Conservation (phyloP, 1,140 invertebrate genomes). For the Drosophila trapezifrons region DNA sequence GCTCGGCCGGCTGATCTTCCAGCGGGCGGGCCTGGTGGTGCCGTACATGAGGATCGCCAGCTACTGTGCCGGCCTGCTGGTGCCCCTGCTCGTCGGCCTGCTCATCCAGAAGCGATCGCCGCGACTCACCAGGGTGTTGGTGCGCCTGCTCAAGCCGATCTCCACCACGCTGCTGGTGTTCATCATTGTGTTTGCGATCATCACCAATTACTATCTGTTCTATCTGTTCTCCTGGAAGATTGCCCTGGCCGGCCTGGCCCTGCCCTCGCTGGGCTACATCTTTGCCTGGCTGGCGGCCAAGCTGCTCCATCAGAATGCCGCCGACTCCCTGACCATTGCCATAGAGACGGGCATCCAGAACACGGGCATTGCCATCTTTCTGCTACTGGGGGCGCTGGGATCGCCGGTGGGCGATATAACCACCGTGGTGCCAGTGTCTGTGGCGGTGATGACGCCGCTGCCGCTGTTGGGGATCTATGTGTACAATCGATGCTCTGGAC, state of each 20-base stretch:
- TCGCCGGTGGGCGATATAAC: constrained; percentile 92
- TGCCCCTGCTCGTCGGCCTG: constrained; percentile 93
- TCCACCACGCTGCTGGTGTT: constrained; percentile 93
- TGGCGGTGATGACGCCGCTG: constrained; percentile 96
- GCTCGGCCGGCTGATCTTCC: constrained; percentile 93
- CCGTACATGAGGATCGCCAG: constrained; percentile 92
- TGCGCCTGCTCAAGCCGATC: constrained; percentile 93
- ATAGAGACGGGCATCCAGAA: constrained; percentile 98
- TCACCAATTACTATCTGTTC: constrained; percentile 96
- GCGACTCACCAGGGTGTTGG: constrained; percentile 88
- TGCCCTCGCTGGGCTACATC: constrained; percentile 95
- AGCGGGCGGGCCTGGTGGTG: constrained; percentile 88
- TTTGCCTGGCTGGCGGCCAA: constrained; percentile 88
- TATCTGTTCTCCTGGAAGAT: constrained; percentile 95
- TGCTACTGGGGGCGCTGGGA: constrained; percentile 88
- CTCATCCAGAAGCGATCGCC: constrained; percentile 89
- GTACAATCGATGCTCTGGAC: constrained; percentile 46
- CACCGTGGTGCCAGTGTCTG: constrained; percentile 94
- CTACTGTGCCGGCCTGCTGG: constrained; percentile 91
- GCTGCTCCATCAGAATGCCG: constrained; percentile 86
- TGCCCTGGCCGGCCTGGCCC: constrained; percentile 90
- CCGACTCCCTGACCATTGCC: constrained; percentile 92
- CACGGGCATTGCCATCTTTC: constrained; percentile 94
- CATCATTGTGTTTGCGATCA: constrained; percentile 95
- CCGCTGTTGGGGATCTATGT: constrained; percentile 87